A percentile compares a stretch with the other conserved stretches of the same genome.
These are phyloP conservation scores for Plestiodon gilberti DNA, from an alignment of 2,113 vertebrate genomes.

Conservation along the genomic window DNA sequence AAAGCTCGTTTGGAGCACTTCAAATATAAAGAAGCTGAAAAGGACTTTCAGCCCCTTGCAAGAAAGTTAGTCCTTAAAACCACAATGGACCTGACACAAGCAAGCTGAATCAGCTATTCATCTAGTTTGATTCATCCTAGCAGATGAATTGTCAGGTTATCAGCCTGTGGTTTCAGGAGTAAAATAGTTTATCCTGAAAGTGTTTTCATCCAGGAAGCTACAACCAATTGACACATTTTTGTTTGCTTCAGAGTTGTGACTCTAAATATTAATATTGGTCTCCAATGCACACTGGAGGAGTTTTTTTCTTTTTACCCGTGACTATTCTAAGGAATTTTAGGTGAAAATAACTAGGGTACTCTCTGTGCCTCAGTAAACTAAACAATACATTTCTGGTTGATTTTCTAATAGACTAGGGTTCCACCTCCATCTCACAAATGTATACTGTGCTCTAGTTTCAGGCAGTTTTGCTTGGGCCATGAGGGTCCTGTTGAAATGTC, in stretches of 20 bases:
- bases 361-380: background rate
- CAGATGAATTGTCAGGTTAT: slow-evolving; percentile 4
- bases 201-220: slow-evolving; percentile 18
- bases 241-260: slow-evolving; percentile 41
- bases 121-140: slow-evolving; percentile 13
- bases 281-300: background rate
- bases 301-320: background rate
- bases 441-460: background rate
- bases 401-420: background rate
- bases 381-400: background rate
- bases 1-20: slow-evolving; percentile 74
- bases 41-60: slow-evolving; percentile 56
- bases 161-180: slow-evolving; percentile 10
- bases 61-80: slow-evolving; percentile 56
- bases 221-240: slow-evolving; percentile 8
- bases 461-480: background rate
- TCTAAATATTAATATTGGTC: background rate
- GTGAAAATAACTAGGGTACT: background rate
- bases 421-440: background rate
- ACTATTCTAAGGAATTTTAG: background rate
- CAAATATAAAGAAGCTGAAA: slow-evolving; percentile 76
- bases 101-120: slow-evolving; percentile 40
- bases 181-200: slow-evolving; percentile 42
- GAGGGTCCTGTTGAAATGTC: background rate
- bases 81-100: slow-evolving; percentile 48